Evolutionary conservation across 2,113 vertebrate genomes (phyloP).

Genomic region (Panthera tigris): DNA sequence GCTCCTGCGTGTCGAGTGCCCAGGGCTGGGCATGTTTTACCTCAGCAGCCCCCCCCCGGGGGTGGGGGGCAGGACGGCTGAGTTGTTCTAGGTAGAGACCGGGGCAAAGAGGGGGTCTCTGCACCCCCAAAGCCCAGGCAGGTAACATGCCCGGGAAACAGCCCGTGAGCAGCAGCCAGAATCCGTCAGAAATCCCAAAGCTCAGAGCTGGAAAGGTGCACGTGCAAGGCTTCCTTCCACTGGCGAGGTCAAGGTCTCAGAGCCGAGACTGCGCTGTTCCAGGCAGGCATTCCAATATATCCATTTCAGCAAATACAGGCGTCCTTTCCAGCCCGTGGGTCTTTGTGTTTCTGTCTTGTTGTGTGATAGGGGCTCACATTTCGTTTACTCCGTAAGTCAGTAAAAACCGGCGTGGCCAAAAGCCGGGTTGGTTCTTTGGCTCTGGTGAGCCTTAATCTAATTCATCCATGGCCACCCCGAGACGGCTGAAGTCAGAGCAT

Average conservation of each 20-base stretch:
- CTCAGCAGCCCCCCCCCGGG: background rate
- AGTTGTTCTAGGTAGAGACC: background rate
- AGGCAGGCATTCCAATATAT: accelerated
- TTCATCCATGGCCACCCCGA: background rate
- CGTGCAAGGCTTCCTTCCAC: background rate
- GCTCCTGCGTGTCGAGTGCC: accelerated
- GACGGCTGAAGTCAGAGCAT: background rate
- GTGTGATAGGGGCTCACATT: background rate
- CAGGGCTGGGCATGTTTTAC: accelerated
- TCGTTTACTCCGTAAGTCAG: background rate
- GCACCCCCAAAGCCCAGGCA: background rate
- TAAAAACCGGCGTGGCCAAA: background rate
- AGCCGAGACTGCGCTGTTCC: accelerated
- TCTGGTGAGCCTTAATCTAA: too few relatives aligned
- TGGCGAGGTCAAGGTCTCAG: accelerated
- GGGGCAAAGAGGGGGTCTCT: background rate
- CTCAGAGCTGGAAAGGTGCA: accelerated
- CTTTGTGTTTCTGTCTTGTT: background rate
- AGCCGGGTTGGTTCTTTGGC: background rate
- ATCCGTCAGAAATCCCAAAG: background rate
- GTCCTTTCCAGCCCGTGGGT: background rate
- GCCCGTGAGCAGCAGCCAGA: too few relatives aligned
- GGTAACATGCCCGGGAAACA: accelerated
- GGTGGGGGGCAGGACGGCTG: background rate
- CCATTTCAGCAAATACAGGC: accelerated